phyloP scores from a whole-genome alignment of 2,888 invertebrate species.

The Celastrina argiolus region DNA sequence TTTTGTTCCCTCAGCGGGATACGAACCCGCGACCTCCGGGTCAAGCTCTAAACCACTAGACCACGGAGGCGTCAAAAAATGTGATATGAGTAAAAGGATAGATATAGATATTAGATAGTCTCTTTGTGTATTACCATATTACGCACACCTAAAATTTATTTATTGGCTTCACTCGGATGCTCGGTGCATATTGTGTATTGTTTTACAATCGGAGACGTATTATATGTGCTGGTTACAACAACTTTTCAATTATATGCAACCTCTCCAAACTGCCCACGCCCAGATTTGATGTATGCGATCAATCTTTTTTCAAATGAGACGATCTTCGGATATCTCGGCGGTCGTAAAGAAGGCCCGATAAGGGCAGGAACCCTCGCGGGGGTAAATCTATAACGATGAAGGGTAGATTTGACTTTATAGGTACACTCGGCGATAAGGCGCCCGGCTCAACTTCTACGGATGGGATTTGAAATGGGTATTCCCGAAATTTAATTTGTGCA shows the following conservation, averaged over 20 bases:
- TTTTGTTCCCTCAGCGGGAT: too few species aligned
- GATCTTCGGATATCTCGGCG: constrained; percentile 1
- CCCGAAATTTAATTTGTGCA: not conserved
- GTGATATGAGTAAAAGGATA: too few species aligned
- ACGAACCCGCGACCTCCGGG: too few species aligned
- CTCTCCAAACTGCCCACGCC: not conserved
- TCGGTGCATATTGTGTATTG: too few species aligned
- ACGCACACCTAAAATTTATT: too few species aligned
- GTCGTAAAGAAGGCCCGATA: not conserved
- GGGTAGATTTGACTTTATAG: constrained; percentile 1
- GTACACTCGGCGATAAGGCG: not conserved
- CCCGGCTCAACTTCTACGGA: not conserved
- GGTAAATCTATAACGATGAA: not conserved
- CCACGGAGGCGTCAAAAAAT: too few species aligned
- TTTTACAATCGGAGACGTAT: not conserved
- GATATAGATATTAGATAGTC: too few species aligned
- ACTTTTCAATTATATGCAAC: not conserved
- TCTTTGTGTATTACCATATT: too few species aligned
- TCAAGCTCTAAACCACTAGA: too few species aligned
- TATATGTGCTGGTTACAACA: not conserved
- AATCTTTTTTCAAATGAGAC: constrained; percentile 2
- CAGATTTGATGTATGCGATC: not conserved
- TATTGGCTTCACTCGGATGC: too few species aligned
- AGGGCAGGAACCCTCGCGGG: not conserved
- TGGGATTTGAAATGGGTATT: not conserved